Base-by-base conservation (phyloP, 2,113 vertebrate species). In the Thomomys bottae region DNA sequence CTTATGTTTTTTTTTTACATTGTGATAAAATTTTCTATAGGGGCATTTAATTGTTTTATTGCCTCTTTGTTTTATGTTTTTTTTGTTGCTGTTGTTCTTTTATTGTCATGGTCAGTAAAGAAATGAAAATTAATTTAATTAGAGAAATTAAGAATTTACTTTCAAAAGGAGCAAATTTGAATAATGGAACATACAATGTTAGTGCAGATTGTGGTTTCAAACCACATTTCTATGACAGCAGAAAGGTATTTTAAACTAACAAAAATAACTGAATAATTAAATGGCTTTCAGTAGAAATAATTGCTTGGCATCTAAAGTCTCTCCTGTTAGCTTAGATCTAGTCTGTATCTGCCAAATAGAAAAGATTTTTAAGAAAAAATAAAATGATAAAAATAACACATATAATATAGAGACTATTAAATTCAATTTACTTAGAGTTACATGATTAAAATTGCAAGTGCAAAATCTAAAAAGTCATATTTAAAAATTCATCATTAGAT, bases 101-200 rank as follows among this genome's bases (percentile, higher is more conserved):
- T 15, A 40, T 93, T 95, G 64, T 86, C 71, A 81, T 95, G 83
- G 82, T 34, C 30, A 95, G 28, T 54, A 95, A 57, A 61, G 95
- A 61, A 61, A 88, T 93, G 83, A 96, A 96, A 92, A 34, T 91
- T 54, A 11, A 23, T 49, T 96, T 97, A 96, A 97, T 96, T 96
- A 95, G 38, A 94, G 63, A 78, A 87, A 84, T 45, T 95, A 75
- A 90, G 92, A 96, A 96, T 96, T 92, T 94, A 45, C 40, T 96
- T 77, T 54, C 15, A 34, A 84, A 92, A 45, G 75, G 66, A 38
- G 79, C n/a, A 92, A 67, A 89, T 72, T 77, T 95, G 84, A 92
- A 92, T 93, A 30, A 92, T 59, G 76, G 61, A n/a, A 93, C 81
- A 76, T 86, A 88, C 0, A 11, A 86, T 94, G 94, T 90, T 94